Evolutionary conservation across 2,888 invertebrate species (phyloP).

Genomic region (Epinotia nisella): DNA sequence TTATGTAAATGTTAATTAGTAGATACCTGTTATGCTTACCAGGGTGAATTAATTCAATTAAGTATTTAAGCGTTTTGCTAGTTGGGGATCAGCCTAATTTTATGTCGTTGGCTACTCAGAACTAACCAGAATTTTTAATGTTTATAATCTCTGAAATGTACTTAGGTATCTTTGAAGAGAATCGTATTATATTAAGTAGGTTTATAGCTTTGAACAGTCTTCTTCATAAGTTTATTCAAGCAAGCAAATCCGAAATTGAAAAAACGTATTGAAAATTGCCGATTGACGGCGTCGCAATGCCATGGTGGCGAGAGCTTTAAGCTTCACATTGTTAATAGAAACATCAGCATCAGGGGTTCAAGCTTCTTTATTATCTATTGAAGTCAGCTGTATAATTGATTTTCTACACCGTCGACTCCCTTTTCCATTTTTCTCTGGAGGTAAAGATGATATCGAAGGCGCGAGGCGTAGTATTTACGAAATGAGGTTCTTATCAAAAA

Average conservation of each 20-base stretch:
- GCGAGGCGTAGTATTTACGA: slow-evolving; percentile 20
- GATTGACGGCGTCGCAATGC: slow-evolving; percentile 31
- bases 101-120: background rate
- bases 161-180: background rate
- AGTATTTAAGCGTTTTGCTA: background rate
- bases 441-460: slow-evolving; percentile 51
- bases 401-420: slow-evolving; percentile 64
- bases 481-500: slow-evolving; percentile 16
- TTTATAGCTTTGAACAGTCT: background rate
- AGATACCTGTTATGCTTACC: background rate
- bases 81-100: background rate
- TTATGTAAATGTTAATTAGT: slow-evolving; percentile 17
- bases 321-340: slow-evolving; percentile 56
- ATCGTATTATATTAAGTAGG: background rate
- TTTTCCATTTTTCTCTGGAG: slow-evolving; percentile 66
- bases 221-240: slow-evolving; percentile 4
- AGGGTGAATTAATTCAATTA: background rate
- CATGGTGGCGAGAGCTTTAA: slow-evolving; percentile 21
- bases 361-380: slow-evolving; percentile 62
- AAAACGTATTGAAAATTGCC: slow-evolving; percentile 23
- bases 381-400: slow-evolving; percentile 71
- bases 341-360: slow-evolving; percentile 60
- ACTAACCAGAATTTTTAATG: background rate
- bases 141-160: background rate
- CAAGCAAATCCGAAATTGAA: slow-evolving; percentile 16